Conservation (phyloP, 2,888 invertebrate genomes). For the Mechanitis mazaeus region DNA sequence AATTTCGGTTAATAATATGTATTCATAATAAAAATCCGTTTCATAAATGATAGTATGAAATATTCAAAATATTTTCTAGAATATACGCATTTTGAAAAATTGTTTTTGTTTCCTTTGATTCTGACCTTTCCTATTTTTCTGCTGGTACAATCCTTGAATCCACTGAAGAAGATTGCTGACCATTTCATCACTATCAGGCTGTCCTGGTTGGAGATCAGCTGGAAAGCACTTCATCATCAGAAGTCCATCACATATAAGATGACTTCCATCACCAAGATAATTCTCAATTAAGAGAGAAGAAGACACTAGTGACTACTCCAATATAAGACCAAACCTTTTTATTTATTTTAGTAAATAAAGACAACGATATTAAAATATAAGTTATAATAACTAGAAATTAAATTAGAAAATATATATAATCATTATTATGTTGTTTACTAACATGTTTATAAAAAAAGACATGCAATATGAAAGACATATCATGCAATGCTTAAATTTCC, state of each 20-base stretch:
- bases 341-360: slow-evolving; percentile 3
- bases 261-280: slow-evolving; percentile 27
- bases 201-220: slow-evolving; percentile 61
- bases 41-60: no score
- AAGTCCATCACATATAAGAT: slow-evolving; percentile 38
- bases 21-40: no score
- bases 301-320: background rate
- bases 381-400: no score
- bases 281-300: slow-evolving; percentile 21
- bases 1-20: no score
- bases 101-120: slow-evolving; percentile 19
- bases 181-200: slow-evolving; percentile 81
- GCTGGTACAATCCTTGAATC: slow-evolving; percentile 83
- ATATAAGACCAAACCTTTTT: slow-evolving; percentile 1
- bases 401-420: no score
- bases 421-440: no score
- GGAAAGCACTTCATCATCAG: slow-evolving; percentile 58
- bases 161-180: slow-evolving; percentile 84
- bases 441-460: no score
- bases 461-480: no score
- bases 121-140: slow-evolving; percentile 75
- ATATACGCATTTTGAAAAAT: background rate
- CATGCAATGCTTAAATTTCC: no score
- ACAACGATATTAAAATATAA: no score
- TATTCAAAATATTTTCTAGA: no score